Conservation (phyloP, 2,113 vertebrate species). For the Suncus etruscus region DNA sequence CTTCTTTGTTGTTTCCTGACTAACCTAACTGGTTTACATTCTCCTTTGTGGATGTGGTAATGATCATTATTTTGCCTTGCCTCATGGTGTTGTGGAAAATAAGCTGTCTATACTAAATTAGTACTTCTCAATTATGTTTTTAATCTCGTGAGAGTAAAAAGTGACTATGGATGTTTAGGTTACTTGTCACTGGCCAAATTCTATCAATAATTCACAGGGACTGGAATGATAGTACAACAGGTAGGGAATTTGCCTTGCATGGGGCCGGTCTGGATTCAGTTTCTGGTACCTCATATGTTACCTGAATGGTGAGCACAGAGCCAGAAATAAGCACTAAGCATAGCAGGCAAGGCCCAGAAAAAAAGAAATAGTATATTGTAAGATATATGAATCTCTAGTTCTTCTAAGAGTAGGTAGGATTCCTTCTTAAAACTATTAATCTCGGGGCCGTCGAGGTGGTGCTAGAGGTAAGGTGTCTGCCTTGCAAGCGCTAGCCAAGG, state of each 20-base stretch:
- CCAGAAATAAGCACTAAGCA: too few species aligned
- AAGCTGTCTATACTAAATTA: slow-evolving; percentile 49
- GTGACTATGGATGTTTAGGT: neutral
- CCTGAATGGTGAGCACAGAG: too few species aligned
- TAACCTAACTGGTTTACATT: slow-evolving; percentile 38
- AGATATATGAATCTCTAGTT: slow-evolving; percentile 43
- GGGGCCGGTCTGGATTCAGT: too few species aligned
- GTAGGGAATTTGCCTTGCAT: too few species aligned
- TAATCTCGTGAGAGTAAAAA: slow-evolving; percentile 39
- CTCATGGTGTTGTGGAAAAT: slow-evolving; percentile 46
- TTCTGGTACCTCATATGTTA: too few species aligned
- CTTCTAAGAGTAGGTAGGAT: slow-evolving; percentile 34
- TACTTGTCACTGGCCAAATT: slow-evolving; percentile 54
- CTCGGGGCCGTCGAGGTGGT: too few species aligned
- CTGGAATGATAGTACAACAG: too few species aligned
- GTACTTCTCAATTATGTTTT: slow-evolving; percentile 36
- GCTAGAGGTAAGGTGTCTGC: too few species aligned
- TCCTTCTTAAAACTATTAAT: neutral
- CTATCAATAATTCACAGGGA: neutral
- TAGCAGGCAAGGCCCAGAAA: too few species aligned
- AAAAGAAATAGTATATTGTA: slow-evolving; percentile 21
- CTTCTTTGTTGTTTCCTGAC: slow-evolving; percentile 10
- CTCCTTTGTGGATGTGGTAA: slow-evolving; percentile 45
- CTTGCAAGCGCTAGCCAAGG: too few species aligned
- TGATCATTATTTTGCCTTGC: slow-evolving; percentile 55